Base-by-base conservation (phyloP, 2,888 invertebrate genomes). In the Linyphia triangularis region DNA sequence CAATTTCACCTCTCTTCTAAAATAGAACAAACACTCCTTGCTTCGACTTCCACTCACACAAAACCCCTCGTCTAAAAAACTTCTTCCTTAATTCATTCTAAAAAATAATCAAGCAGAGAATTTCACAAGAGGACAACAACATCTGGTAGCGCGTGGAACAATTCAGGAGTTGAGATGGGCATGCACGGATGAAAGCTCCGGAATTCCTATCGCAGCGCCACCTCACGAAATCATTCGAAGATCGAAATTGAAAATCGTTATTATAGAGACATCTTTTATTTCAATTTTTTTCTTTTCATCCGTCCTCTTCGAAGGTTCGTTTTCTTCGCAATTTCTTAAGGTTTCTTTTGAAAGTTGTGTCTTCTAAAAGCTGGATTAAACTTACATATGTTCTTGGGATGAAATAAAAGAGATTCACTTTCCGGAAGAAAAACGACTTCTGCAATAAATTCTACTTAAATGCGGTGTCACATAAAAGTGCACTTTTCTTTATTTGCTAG, bases 171-270 rank as follows among this genome's bases (percentile, higher is more conserved):
- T 57, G 78, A 78, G 69, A 19, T 19, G 30, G 59, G 69, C 30
- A 69, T 61, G 19, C 19, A 69, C 43, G 59, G 51, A 37, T n/a
- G 77, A 69, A 61, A 85, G 69, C 85, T 40, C 70, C 70, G 85
- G 75, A n/a, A 85, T 77, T 57, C 57, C 61, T 77, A 77, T 78
- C 40, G 78, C 77, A 85, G 85, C 85, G 85, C 85, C 85, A 24
- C 85, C 70, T 40, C 24, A 2, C 40, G 85, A 78, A 61, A 82
- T 82, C 82, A 30, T 40, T 82, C 63, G 72, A 33, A 57, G 82
- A 82, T 73, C 85, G 85, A 77, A 85, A 78, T 73, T 85, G 85
- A 85, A 85, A 78, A 85, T 85, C 77, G 69, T 85, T 85, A 85
- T 85, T 69, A 59, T 59, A 26, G 59, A 22, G 59, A 67, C 63